Base-by-base conservation (phyloP, 1,140 invertebrate species). In the Drosophila carrolli region DNA sequence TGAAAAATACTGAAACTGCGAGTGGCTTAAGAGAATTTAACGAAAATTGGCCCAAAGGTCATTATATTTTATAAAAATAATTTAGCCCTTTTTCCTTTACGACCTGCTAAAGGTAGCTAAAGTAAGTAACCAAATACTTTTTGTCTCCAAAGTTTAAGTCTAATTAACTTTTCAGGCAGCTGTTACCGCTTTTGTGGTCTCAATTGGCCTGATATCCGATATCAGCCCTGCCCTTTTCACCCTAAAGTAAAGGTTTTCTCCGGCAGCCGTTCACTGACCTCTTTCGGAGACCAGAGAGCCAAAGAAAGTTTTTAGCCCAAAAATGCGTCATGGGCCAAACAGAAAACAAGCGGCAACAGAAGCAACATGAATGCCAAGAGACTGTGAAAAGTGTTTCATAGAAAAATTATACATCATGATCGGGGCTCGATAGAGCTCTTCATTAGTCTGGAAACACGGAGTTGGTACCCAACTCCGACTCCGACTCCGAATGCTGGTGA, bases 321-420 rank as follows among this genome's bases (percentile, higher is more conserved):
- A 43, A 57, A 62, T 85, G 81, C 78, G 78, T 85, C 68, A 78
- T 58, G 61, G 63, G 10, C 43, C 58, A 56, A 70, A 79, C 67
- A 48, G 16, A 56, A 54, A 48, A 53, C 43, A 54, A 44, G 43
- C 23, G 44, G 46, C 53, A 23, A 63, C 48, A 72, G 37, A 60
- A 72, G 50, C 50, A 37, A 61, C 43, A 50, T 43, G 46, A 67
- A 50, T 65, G 63, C 63, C 59, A 40, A 70, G 48, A 79, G 57
- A 75, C 80, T 78, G 75, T 82, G 59, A 68, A 82, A 76, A 68
- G 60, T 75, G n/a, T 73, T 63, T 72, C 46, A 81, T 81, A 81
- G 57, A 58, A 79, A 59, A 78, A 58, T 47, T 38, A 59, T 50
- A 65, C 56, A 53, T 61, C 47, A 71, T 63, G 63, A 65, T 56